Base-by-base conservation (phyloP, 2,888 invertebrate genomes). In the Gnatocerus cornutus region DNA sequence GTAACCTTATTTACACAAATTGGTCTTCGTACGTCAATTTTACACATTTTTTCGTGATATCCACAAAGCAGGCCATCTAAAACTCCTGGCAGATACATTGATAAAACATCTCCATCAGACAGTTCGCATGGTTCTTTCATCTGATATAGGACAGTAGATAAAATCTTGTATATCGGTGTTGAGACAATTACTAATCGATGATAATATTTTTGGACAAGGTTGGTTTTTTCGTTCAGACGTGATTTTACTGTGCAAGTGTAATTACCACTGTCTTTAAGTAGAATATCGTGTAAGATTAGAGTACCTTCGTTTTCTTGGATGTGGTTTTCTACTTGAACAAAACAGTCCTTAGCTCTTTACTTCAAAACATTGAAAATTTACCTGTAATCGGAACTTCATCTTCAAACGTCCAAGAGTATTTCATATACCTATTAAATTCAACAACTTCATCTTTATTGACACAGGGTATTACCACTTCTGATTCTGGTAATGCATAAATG, bases 191-290 rank as follows among this genome's bases (percentile, higher is more conserved):
- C 79, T 16, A 85, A 29, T 62, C 82, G 79, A 71, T 85, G 84
- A n/a, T 73, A 71, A 58, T 75, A 79, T 9, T 68, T 73, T 50
- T 77, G 72, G 14, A 66, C 71, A 7, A 69, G 73, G 10, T 67
- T 48, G 5, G 9, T 52, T 5, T 73, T 71, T 9, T 73, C 68
- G 6, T 63, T 76, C 43, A 48, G 67, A 13, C 61, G 72, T 10
- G 67, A 67, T 43, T 55, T 76, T 59, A 78, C 74, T 0, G 76
- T 77, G 68, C 85, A 85, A 2, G 83, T 83, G 69, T 85, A 85
- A 70, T 84, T 85, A 3, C 84, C 84, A 12, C 79, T 76, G 56
- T 84, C 81, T 72, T 83, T 81, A 9, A 81, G 76, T 21, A 80
- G 74, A 3, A 82, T 75, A 43, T 81, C 78, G n/a, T 80, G 79